phyloP scores from a whole-genome alignment of 2,113 vertebrate genomes.

The Puffinus mauretanicus region DNA sequence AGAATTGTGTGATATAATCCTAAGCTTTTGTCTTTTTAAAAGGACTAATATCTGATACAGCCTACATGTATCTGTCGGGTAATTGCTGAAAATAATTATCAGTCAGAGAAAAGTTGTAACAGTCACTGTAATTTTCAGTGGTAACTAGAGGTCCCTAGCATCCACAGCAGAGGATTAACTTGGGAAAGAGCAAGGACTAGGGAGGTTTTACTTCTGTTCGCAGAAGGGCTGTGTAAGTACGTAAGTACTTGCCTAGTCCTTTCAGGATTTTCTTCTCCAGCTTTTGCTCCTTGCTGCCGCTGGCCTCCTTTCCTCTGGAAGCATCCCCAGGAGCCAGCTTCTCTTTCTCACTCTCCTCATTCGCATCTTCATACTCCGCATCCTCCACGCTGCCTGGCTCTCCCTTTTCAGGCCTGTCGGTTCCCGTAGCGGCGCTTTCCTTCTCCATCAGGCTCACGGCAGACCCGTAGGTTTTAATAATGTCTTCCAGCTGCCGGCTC shows the following conservation, averaged over 20 bases:
- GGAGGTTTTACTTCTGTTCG: background rate
- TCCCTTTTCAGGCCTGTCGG: slow-evolving; percentile 53
- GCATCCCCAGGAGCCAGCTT: slow-evolving; percentile 54
- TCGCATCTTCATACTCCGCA: slow-evolving; percentile 70
- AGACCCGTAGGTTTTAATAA: slow-evolving; percentile 83
- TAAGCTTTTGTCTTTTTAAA: background rate
- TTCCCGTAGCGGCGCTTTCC: background rate
- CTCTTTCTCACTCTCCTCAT: slow-evolving; percentile 70
- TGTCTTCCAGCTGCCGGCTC: slow-evolving; percentile 84
- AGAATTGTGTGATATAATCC: background rate
- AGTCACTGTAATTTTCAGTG: background rate
- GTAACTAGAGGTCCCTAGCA: background rate
- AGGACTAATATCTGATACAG: background rate
- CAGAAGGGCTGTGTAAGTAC: background rate
- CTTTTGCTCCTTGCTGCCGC: slow-evolving; percentile 85
- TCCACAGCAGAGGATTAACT: background rate
- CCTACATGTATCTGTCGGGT: background rate
- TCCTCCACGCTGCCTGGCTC: slow-evolving; percentile 68
- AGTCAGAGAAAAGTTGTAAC: background rate
- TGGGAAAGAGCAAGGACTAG: background rate
- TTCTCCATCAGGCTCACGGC: slow-evolving; percentile 56
- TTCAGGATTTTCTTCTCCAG: slow-evolving; percentile 95
- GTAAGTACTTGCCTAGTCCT: slow-evolving; percentile 78
- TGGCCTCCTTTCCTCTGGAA: slow-evolving; percentile 70
- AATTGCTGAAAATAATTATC: background rate